Evolutionary conservation across 2,888 invertebrate species (phyloP), one percentile per base, ranked within the genome.

Genomic region (Drosophila putrida): DNA sequence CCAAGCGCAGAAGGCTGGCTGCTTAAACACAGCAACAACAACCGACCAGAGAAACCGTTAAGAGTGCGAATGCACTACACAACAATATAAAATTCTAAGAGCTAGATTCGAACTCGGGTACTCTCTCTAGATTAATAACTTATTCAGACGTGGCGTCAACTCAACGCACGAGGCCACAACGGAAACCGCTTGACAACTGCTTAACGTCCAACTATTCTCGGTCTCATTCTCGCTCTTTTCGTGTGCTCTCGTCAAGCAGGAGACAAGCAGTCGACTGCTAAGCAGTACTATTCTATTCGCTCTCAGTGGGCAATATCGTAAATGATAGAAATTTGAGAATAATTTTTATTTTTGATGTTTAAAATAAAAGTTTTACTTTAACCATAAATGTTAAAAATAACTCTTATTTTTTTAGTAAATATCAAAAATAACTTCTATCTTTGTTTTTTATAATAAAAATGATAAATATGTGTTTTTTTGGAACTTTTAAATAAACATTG

Each of bases 1-100:
- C 91, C 82, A 78, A 80, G 66, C 78, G 75, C 82, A 81, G 86
- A 91, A 91, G 92, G 91, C 13, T 31, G 28, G 28, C 27, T 13
- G 25, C 20, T 6, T 8, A 8, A 31, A 31, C 9, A 31, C n/a
- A n/a, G n/a, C n/a, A 28, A 13, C 5, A 31, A 38, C n/a, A 27
- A 9, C n/a, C 20, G 20, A 27, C n/a, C n/a, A n/a, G n/a, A 15
- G 25, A 25, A n/a, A 27, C 10, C 11, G 13, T 25, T 9, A 10
- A 38, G n/a, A 47, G 35, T 25, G 20, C 13, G 31, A 55, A n/a
- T 20, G 9, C 2, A 6, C 9, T 39, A 6, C 6, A 8, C 15
- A 6, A 27, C 10, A 25, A 3, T 6, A 25, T 31, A 31, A 2
- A 31, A 20, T 20, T 20, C 4, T 8, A 5, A 1, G 8, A 9